Evolutionary conservation across 2,113 vertebrate genomes (phyloP).

Genomic region (Aplodontia rufa): DNA sequence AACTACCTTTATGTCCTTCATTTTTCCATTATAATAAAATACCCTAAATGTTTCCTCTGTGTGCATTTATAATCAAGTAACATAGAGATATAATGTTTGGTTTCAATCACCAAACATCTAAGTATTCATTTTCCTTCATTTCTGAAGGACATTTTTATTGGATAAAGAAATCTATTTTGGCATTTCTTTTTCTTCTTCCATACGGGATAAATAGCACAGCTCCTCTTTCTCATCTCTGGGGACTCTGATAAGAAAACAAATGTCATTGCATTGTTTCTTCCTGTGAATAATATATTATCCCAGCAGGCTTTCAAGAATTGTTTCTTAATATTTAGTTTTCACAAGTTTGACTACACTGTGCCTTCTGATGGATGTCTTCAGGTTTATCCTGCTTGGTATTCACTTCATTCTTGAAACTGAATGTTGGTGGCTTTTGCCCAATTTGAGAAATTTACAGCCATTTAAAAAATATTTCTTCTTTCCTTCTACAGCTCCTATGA

Average conservation of each 20-base stretch:
- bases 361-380: no score
- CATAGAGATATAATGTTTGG: no score
- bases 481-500: background rate
- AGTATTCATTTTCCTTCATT: no score
- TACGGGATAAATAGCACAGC: background rate
- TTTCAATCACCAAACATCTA: no score
- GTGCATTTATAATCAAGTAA: no score
- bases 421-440: background rate
- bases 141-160: no score
- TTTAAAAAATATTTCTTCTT: background rate
- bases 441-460: background rate
- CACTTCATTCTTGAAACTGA: background rate
- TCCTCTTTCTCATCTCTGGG: background rate
- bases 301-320: background rate
- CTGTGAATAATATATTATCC: background rate
- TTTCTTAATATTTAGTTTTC: background rate
- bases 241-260: background rate
- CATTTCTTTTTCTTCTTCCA: no score
- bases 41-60: no score
- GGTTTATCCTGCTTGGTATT: no score
- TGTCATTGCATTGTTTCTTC: background rate
- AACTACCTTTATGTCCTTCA: no score
- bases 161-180: no score
- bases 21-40: no score
- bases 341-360: background rate